Percentiles rank a stretch among this genome's conserved stretches.
These are phyloP conservation scores for Cephus nigrinus DNA, from an alignment of 2,888 invertebrate genomes.

Conservation along the genomic window DNA sequence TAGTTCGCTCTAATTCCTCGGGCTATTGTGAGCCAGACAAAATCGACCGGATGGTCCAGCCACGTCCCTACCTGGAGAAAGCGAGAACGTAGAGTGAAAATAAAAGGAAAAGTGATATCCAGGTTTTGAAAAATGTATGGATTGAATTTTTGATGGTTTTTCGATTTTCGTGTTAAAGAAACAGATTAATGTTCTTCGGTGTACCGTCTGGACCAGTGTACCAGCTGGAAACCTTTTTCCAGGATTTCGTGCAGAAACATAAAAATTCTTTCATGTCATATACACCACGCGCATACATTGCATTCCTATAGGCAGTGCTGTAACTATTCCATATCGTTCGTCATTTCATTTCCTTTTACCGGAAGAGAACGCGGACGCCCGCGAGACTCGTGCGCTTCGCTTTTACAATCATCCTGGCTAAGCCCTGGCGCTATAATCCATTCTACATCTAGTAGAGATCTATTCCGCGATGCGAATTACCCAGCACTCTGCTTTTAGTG, in stretches of 20 bases:
- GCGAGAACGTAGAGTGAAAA: slow-evolving; percentile 10
- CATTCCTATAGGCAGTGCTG: background rate
- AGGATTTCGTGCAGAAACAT: slow-evolving; percentile 23
- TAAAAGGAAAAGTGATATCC: background rate
- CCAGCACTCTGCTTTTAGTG: background rate
- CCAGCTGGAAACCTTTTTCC: slow-evolving; percentile 20
- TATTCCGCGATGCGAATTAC: background rate
- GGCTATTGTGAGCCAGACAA: background rate
- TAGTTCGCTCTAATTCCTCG: background rate
- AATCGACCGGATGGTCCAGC: background rate
- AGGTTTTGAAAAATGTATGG: background rate
- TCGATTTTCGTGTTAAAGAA: background rate
- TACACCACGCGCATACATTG: slow-evolving; percentile 14
- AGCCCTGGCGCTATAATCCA: background rate
- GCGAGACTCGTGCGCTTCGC: background rate
- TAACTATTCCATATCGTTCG: slow-evolving; percentile 23
- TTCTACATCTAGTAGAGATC: background rate
- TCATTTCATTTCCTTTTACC: slow-evolving; percentile 36
- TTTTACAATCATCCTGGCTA: background rate
- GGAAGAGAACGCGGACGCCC: slow-evolving; percentile 18
- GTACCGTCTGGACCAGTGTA: background rate
- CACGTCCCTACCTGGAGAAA: background rate
- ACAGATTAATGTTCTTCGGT: too few relatives aligned
- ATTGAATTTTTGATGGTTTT: background rate
- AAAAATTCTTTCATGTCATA: slow-evolving; percentile 28